Conservation (phyloP, 2,113 vertebrate species). For the Baryphthengus martii region DNA sequence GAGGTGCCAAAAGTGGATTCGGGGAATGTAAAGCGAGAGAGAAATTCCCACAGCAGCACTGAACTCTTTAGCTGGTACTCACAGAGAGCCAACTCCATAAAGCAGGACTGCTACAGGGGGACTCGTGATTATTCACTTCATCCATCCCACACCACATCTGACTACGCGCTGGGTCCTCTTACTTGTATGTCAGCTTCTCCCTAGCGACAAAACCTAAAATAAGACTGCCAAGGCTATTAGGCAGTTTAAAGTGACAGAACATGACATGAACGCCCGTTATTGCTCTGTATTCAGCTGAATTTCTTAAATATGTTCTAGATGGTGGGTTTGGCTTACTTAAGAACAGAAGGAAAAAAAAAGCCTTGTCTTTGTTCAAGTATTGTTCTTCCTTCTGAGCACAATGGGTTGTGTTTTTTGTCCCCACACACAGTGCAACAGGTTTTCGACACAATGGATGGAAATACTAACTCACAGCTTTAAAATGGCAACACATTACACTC, state of each 20-base stretch:
- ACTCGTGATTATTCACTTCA: not conserved
- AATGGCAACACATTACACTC: not conserved
- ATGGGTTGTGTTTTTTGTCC: not conserved
- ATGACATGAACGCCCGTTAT: not conserved
- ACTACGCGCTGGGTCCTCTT: not conserved
- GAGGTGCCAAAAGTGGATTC: not conserved
- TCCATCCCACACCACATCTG: not conserved
- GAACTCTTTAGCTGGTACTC: not conserved
- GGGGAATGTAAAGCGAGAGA: not conserved
- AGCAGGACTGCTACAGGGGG: not conserved
- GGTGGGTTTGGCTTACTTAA: not conserved
- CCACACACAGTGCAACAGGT: not conserved
- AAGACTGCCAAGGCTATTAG: not conserved
- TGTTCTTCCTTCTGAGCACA: slow-evolving; percentile 18
- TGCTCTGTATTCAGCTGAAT: not conserved
- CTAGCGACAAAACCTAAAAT: not conserved
- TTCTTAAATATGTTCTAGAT: not conserved
- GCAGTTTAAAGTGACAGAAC: not conserved
- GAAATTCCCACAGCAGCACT: not conserved
- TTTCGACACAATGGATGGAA: not conserved
- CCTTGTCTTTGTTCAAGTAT: not conserved
- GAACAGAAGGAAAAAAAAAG: not conserved
- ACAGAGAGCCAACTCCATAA: not conserved
- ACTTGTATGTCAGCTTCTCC: not conserved
- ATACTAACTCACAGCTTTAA: not conserved